Evolutionary conservation across 2,113 vertebrate genomes (phyloP).

Genomic region (Australoheros scitulus): DNA sequence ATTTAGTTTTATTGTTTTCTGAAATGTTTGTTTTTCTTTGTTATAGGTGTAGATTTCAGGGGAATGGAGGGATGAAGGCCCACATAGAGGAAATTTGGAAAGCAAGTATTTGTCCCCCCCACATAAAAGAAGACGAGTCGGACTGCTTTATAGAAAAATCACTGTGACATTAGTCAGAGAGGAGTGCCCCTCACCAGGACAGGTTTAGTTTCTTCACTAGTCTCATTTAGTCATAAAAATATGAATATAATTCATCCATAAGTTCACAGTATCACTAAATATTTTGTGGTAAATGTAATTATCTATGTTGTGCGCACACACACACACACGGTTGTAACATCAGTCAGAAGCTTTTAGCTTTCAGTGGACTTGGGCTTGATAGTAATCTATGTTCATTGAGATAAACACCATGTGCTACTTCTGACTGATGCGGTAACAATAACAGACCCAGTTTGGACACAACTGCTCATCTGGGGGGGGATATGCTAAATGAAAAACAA

Average conservation of each 20-base stretch:
- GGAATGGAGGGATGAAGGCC: background rate
- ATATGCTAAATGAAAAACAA: too few species aligned
- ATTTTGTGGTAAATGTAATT: background rate
- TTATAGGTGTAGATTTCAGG: background rate
- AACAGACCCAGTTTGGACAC: too few species aligned
- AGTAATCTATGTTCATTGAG: background rate
- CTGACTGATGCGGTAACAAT: too few species aligned
- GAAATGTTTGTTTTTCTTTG: too few species aligned
- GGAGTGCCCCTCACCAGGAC: background rate
- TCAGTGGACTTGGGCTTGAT: background rate
- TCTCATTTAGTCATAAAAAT: background rate
- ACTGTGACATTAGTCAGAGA: too few species aligned
- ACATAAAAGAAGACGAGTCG: background rate
- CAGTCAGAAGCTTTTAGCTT: background rate
- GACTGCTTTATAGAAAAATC: too few species aligned
- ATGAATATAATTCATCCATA: background rate
- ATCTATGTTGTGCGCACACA: background rate
- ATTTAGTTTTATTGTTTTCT: background rate
- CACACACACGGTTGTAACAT: too few species aligned
- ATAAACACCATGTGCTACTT: background rate
- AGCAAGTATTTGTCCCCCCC: too few species aligned
- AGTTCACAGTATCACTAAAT: background rate
- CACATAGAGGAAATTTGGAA: too few species aligned
- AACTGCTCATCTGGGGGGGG: too few species aligned
- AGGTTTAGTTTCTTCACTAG: background rate